A percentile compares a stretch with the other conserved stretches of the same genome.
Evolutionary conservation across 2,797 vertebrate genomes (phyloP).

Genomic region (Pantherophis alleghaniensis): DNA sequence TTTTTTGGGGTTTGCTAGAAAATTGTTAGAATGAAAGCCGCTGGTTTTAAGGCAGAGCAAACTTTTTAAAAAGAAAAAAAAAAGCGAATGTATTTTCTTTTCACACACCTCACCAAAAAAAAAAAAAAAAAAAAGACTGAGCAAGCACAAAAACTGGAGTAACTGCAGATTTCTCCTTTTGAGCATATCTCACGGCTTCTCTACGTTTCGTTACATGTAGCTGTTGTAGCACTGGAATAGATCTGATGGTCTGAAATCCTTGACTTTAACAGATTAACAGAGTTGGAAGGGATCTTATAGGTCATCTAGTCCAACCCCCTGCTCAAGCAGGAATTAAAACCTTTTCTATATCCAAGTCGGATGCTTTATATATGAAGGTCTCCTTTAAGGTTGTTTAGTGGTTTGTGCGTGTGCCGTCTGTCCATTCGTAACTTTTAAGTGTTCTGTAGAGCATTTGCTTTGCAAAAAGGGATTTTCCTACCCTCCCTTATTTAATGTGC

Average conservation of each 20-base stretch:
- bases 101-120: too few species aligned
- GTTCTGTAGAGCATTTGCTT: neutral
- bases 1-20: neutral
- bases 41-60: neutral
- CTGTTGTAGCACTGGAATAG: accelerated
- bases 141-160: neutral
- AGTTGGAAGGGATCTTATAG: too few species aligned
- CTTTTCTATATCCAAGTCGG: accelerated
- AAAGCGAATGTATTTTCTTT: too few species aligned
- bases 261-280: neutral
- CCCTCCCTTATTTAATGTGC: neutral
- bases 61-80: neutral
- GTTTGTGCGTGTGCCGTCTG: neutral
- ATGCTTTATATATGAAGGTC: slow-evolving; percentile 4
- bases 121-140: too few species aligned
- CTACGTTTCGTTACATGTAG: neutral
- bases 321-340: neutral
- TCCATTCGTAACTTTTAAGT: neutral
- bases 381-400: neutral
- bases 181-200: neutral
- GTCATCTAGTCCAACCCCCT: too few species aligned
- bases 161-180: neutral
- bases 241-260: neutral
- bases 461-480: neutral
- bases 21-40: too few species aligned